Evolutionary conservation across 2,888 invertebrate species (phyloP), one percentile per base, ranked within the genome.

Genomic region (Callimorpha dominula): DNA sequence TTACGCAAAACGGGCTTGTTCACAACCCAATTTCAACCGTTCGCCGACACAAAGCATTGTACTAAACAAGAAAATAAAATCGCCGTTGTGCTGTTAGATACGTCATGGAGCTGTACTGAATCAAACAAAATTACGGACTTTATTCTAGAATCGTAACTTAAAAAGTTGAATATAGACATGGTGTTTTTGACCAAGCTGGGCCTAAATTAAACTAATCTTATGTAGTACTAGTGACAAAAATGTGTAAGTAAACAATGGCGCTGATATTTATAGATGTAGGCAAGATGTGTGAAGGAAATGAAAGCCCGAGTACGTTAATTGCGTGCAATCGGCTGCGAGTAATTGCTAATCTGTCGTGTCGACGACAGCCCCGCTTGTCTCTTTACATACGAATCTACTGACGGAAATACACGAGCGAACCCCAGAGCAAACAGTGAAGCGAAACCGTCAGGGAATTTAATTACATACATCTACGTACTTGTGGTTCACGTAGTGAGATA

Each of bases 51-150:
- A 91, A 92, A 92, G 86, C 86, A 84, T 83, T 86, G 85, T 83
- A 85, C 87, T 89, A 89, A 91, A 92, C 90, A 91, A 90, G 88
- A 90, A 91, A 91, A 92, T 92, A 92, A 92, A 92, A 90, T 88
- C 80, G 80, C 73, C 81, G 82, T 87, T 85, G 80, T 79, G 82
- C 54, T 71, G 82, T 83, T 78, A 81, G 81, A 81, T 86, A 31
- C 75, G 76, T 80, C 80, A 81, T 78, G 76, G 72, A 81, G 75
- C 73, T 79, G 87, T 86, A 87, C 31, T 60, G 43, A 46, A 46
- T 9, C 31, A 11, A 31, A 60, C 60, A 14, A 31, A 57, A 31
- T 57, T 57, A 4, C 3, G 31, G 12, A 57, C 54, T 57, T 57
- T 17, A n/a, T 57, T 57, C 11, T 57, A 12, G 12, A 5, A 60